These are phyloP conservation scores for Drosophila atripex DNA, from an alignment of 2,888 invertebrate species.

Conservation along the genomic window DNA sequence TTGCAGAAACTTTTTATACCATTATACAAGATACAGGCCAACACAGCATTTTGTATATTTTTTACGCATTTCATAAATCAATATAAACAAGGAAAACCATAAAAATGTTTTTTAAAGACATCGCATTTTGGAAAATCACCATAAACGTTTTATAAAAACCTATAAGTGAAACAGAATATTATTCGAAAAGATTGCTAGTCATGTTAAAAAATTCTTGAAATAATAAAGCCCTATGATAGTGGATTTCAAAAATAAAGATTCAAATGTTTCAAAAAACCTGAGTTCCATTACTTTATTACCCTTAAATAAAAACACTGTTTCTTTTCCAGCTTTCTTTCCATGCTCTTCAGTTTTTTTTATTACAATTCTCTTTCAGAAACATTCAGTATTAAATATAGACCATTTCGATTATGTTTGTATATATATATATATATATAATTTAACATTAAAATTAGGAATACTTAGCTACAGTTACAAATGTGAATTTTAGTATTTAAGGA, in stretches of 20 bases:
- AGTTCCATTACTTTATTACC: background rate
- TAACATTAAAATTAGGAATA: conserved; percentile 42
- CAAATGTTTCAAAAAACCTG: conserved; percentile 48
- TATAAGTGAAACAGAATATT: conserved; percentile 20
- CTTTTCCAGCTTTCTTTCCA: conserved; percentile 42
- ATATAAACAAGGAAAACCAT: conserved; percentile 26
- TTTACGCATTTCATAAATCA: conserved; percentile 41
- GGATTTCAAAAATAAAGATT: conserved; percentile 64
- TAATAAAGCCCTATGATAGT: conserved; percentile 60
- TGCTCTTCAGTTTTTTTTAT: conserved; percentile 32
- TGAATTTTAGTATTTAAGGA: conserved; percentile 17
- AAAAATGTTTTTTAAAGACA: conserved; percentile 56
- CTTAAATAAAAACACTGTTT: background rate
- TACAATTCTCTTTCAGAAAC: conserved; percentile 42
- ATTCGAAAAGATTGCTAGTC: conserved; percentile 45
- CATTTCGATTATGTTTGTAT: conserved; percentile 23
- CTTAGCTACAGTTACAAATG: conserved; percentile 27
- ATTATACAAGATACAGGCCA: conserved; percentile 55
- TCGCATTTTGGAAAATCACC: conserved; percentile 34
- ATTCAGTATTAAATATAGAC: conserved; percentile 36
- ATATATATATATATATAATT: conserved; percentile 26
- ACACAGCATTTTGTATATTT: conserved; percentile 41
- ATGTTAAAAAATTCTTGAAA: conserved; percentile 54
- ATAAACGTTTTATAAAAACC: conserved; percentile 56
- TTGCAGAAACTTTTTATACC: conserved; percentile 61